Base-by-base conservation (phyloP, 2,113 vertebrate genomes). In the Trichechus manatus region DNA sequence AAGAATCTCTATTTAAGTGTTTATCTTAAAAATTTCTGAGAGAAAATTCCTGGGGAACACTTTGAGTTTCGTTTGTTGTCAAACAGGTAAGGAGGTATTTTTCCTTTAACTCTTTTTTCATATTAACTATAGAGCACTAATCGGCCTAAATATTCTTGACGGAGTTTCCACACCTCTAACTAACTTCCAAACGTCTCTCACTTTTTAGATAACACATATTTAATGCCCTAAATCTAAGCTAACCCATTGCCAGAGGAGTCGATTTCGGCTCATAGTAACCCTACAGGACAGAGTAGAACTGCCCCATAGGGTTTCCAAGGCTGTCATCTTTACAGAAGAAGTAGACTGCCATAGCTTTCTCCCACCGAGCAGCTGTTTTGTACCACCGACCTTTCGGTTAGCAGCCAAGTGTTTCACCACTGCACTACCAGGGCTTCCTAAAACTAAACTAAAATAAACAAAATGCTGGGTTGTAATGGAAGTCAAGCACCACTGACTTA, bases 181-280 rank as follows among this genome's bases (percentile, higher is more conserved):
- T 97, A 94, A 95, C 87, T 95, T 87, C 29, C 39, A 82, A 94
- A 63, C 56, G 83, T n/a, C n/a, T 3, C 56, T 70, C 22, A 29
- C 39, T 94, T 92, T 88, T 89, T 80, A 78, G 74, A 64, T 89
- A 95, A 91, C 27, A 92, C 33, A 70, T 20, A 50, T 88, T 31
- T 87, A 91, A 91, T 86, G 39, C 31, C 82, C 39, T 83, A 77
- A 89, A 64, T 86, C 89, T 96, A 89, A 96, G 80, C 27, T n/a
- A 82, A 80, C 36, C 70, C 19, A 23, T 39, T 39, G 72, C 9
- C 9, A 23, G 53, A 8, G 13, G 53, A 56, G 53, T 56, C 53
- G 3, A 56, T 56, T 56, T 56, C 13, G 53, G 13, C 14, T 56
- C 53, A 4, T 56, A 56, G 53, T 15, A 3, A 56, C 53, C 53